phyloP scores from a whole-genome alignment of 2,113 vertebrate species.

The Chaetorhynchus papuensis region DNA sequence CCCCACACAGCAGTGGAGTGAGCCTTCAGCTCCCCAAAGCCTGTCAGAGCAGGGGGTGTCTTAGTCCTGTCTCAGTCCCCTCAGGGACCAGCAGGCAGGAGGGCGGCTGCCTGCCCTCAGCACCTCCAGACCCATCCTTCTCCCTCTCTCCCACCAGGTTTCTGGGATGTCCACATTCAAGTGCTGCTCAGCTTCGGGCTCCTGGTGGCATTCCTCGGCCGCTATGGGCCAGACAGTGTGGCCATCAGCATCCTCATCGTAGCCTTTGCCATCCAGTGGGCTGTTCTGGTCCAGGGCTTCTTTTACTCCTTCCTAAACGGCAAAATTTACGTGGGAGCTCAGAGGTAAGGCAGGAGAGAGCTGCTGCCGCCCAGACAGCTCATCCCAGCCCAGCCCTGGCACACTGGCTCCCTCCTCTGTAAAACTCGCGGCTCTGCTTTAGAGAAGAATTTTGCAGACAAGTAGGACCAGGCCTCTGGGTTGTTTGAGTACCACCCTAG shows the following conservation, averaged over 20 bases:
- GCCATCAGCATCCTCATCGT: slow-evolving; percentile 85
- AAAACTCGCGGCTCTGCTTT: neutral
- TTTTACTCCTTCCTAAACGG: slow-evolving; percentile 69
- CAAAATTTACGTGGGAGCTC: slow-evolving; percentile 81
- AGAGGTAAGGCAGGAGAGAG: slow-evolving; percentile 74
- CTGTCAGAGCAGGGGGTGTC: neutral
- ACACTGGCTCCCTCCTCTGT: neutral
- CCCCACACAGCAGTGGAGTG: rapidly evolving
- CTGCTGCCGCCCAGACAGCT: rapidly evolving
- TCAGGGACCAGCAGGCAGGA: rapidly evolving
- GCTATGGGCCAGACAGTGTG: slow-evolving; percentile 79
- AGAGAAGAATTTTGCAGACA: neutral
- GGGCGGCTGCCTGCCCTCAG: neutral
- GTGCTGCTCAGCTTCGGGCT: slow-evolving; percentile 91
- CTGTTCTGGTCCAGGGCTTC: slow-evolving; percentile 85
- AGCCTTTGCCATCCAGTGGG: slow-evolving; percentile 87
- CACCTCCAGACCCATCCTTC: neutral
- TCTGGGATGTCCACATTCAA: slow-evolving; percentile 85
- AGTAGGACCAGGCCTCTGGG: neutral
- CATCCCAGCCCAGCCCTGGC: neutral
- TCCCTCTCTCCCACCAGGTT: slow-evolving; percentile 69
- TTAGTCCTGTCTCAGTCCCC: no score
- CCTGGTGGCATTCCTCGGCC: slow-evolving; percentile 87
- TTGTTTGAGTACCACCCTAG: neutral
- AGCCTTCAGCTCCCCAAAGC: neutral